phyloP scores from a whole-genome alignment of 2,113 vertebrate species.

The Megaceryle torquata region DNA sequence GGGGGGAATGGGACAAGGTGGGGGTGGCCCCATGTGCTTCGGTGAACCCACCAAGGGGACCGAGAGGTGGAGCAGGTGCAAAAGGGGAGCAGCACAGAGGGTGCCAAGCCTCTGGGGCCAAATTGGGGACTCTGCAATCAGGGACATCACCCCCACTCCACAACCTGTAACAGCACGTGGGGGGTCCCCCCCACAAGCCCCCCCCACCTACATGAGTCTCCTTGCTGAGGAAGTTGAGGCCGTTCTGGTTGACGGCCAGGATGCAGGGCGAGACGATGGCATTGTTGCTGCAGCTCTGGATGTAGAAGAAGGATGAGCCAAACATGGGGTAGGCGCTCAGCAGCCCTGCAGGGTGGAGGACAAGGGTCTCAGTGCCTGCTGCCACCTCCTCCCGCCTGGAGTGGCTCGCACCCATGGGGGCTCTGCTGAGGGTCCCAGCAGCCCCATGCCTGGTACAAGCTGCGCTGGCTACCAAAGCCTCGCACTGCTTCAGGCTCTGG shows the following conservation, averaged over 20 bases:
- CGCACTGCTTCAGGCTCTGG: not conserved
- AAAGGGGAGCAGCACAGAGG: fast-evolving
- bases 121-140: not conserved
- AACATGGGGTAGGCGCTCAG: slow-evolving; percentile 93
- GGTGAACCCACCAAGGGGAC: not conserved
- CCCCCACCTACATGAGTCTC: too few species aligned
- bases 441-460: not conserved
- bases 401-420: not conserved
- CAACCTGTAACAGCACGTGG: not conserved
- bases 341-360: slow-evolving; percentile 74
- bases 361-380: slow-evolving; percentile 77
- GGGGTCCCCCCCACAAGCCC: too few species aligned
- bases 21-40: fast-evolving
- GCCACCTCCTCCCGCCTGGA: not conserved
- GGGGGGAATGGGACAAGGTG: too few species aligned
- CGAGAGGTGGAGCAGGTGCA: fast-evolving
- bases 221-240: too few species aligned
- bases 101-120: not conserved
- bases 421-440: not conserved
- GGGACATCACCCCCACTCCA: not conserved
- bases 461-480: not conserved
- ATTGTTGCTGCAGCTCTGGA: slow-evolving; percentile 89
- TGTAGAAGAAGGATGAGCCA: slow-evolving; percentile 96
- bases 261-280: slow-evolving; percentile 87
- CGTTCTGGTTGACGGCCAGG: slow-evolving; percentile 92